Percentiles rank a stretch among this genome's conserved stretches.
phyloP scores from a whole-genome alignment of 2,888 invertebrate genomes.

The Aphelenchoides bicaudatus region DNA sequence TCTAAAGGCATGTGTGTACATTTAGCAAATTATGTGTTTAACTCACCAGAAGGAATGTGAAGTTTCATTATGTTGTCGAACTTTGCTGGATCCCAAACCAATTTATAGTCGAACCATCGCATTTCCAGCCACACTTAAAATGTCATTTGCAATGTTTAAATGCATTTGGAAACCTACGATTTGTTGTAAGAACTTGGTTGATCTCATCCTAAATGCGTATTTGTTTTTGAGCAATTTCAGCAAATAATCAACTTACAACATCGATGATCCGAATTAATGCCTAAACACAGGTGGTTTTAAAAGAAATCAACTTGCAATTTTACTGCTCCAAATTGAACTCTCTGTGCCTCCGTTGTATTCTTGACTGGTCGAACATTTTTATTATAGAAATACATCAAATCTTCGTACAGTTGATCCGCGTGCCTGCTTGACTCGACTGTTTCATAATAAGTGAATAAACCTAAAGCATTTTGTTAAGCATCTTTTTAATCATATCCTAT shows the following conservation, averaged over 20 bases:
- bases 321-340: conserved; percentile 59
- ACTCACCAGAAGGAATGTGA: conserved; percentile 87
- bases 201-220: conserved; percentile 57
- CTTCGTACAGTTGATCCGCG: conserved; percentile 59
- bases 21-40: not conserved
- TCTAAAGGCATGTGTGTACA: conserved; percentile 71
- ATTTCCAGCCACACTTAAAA: conserved; percentile 61
- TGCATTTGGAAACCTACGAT: no score
- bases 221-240: not conserved
- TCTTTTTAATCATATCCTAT: no score
- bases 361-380: conserved; percentile 55
- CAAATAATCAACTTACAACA: conserved; percentile 45
- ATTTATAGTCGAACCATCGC: conserved; percentile 90
- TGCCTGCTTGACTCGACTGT: conserved; percentile 33
- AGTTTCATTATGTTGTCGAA: conserved; percentile 91
- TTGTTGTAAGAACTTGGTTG: conserved; percentile 60
- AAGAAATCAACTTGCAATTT: no score
- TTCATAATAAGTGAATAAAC: no score
- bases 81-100: conserved; percentile 84
- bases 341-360: conserved; percentile 55
- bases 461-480: no score
- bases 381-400: conserved; percentile 60
- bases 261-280: conserved; percentile 43
- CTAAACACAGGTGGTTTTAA: no score
- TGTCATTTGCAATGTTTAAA: no score